Conservation (phyloP, 2,888 invertebrate genomes). For the Uropetala carovei region DNA sequence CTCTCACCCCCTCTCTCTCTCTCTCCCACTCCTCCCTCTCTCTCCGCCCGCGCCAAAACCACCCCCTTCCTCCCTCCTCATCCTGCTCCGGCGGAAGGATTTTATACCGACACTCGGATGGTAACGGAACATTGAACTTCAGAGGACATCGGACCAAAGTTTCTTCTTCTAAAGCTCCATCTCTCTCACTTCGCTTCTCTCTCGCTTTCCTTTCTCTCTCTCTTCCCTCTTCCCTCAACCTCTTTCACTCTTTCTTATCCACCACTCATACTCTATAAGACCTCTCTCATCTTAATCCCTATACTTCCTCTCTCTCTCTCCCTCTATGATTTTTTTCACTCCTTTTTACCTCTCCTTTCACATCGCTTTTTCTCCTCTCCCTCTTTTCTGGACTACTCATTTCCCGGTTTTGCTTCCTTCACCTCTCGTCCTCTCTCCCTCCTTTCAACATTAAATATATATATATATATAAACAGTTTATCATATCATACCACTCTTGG, state of each 20-base stretch:
- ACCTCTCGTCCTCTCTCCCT: no score
- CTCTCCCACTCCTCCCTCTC: neutral
- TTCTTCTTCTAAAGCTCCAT: neutral
- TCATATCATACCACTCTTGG: no score
- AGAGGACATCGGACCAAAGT: neutral
- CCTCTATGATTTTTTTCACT: neutral
- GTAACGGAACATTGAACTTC: slow-evolving; percentile 17
- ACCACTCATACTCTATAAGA: no score
- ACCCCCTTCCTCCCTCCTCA: neutral
- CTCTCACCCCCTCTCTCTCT: neutral
- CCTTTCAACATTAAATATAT: no score
- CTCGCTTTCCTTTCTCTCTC: neutral
- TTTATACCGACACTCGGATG: slow-evolving; percentile 18
- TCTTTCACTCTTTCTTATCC: neutral
- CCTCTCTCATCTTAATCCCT: no score
- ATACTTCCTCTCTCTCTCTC: neutral
- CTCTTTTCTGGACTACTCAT: no score
- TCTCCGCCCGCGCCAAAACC: neutral
- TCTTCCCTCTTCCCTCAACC: neutral
- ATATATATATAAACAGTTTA: no score
- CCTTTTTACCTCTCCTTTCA: neutral
- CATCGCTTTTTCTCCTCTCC: no score
- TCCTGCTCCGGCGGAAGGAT: neutral
- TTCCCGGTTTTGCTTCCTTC: no score
- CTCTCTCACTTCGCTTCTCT: neutral